Conservation (phyloP, 2,797 vertebrate species). For the Oreochromis mossambicus region DNA sequence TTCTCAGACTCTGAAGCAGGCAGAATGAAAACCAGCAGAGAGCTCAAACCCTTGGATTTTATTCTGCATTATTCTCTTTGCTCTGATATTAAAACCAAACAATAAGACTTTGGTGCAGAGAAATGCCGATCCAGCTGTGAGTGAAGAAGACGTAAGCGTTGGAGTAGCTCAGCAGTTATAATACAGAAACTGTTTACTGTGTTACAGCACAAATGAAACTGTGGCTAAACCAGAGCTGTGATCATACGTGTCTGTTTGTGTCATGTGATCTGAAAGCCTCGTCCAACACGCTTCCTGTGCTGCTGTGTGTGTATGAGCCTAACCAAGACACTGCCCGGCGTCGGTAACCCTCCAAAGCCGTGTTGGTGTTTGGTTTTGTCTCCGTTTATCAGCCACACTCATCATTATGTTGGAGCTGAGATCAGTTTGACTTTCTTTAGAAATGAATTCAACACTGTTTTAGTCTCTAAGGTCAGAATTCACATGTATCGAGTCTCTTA, state of each 20-base stretch:
- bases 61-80: not conserved
- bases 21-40: not conserved
- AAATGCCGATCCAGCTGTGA: not conserved
- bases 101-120: fast-evolving
- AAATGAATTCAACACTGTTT: fast-evolving
- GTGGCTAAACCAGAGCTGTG: not conserved
- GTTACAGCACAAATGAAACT: not conserved
- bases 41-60: not conserved
- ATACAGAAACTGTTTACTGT: not conserved
- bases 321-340: fast-evolving
- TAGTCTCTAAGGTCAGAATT: not conserved
- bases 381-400: not conserved
- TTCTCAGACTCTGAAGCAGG: not conserved
- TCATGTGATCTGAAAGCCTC: not conserved
- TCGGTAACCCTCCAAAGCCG: fast-evolving
- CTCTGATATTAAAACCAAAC: not conserved
- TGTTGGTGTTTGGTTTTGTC: not conserved
- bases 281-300: not conserved
- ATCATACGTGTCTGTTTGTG: not conserved
- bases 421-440: not conserved
- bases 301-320: fast-evolving
- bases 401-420: not conserved
- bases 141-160: fast-evolving
- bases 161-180: not conserved
- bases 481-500: not conserved